A percentile compares a stretch with the other conserved stretches of the same genome.
Conservation (phyloP, 2,888 invertebrate species). For the Melanchra persicariae region DNA sequence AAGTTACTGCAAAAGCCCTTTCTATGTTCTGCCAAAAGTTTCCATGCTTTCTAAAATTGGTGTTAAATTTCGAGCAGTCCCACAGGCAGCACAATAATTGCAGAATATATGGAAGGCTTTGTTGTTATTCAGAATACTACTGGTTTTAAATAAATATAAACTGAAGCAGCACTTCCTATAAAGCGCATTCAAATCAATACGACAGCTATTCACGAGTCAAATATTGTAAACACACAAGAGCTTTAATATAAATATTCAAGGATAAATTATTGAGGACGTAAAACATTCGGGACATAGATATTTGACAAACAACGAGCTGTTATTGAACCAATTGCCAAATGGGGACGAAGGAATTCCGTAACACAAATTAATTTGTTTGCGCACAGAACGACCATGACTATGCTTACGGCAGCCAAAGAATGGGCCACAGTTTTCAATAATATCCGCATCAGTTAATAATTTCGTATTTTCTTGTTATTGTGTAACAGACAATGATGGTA, state of each 20-base stretch:
- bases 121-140: neutral
- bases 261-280: slow-evolving; percentile 63
- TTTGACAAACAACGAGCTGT: slow-evolving; percentile 71
- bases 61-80: neutral
- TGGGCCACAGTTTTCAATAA: slow-evolving; percentile 27
- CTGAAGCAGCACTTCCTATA: neutral
- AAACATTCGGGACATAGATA: slow-evolving; percentile 68
- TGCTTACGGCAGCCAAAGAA: slow-evolving; percentile 48
- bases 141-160: neutral
- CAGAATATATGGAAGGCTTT: neutral
- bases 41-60: neutral
- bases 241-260: slow-evolving; percentile 64
- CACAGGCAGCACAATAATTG: neutral
- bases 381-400: slow-evolving; percentile 56
- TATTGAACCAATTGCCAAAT: slow-evolving; percentile 75
- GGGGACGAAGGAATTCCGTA: slow-evolving; percentile 51
- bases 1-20: neutral
- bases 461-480: slow-evolving; percentile 16
- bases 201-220: slow-evolving; percentile 1
- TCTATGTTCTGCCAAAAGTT: neutral
- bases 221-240: slow-evolving; percentile 9
- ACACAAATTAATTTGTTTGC: slow-evolving; percentile 75
- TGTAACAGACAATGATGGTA: slow-evolving; percentile 7
- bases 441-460: slow-evolving; percentile 31
- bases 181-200: slow-evolving; percentile 2